These are phyloP conservation scores for Drosophila quadrilineata DNA, from an alignment of 1,140 invertebrate species.

Conservation along the genomic window DNA sequence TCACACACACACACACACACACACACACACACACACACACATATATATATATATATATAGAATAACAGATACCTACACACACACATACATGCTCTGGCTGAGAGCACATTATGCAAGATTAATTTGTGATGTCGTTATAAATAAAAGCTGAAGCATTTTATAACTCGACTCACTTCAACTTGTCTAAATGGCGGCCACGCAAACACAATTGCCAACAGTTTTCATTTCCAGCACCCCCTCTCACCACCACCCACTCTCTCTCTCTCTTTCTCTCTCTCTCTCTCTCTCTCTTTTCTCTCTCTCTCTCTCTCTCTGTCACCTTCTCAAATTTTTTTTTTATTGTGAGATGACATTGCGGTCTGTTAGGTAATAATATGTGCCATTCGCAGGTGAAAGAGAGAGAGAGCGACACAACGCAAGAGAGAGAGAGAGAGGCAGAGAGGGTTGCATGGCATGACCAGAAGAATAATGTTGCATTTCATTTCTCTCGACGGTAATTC, in stretches of 20 bases:
- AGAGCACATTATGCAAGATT: conserved; percentile 76
- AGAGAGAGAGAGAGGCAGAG: too few relatives aligned
- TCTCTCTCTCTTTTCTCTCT: too few relatives aligned
- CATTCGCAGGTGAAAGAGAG: too few relatives aligned
- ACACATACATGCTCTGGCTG: too few relatives aligned
- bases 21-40: too few relatives aligned
- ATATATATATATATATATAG: too few relatives aligned
- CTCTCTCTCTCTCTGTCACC: too few relatives aligned
- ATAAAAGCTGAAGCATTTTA: conserved; percentile 74
- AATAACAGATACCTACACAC: too few relatives aligned
- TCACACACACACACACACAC: too few relatives aligned
- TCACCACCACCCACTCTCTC: not conserved
- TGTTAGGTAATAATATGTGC: conserved; percentile 61
- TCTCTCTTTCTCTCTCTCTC: not conserved
- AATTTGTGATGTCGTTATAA: conserved; percentile 78
- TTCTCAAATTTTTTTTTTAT: not conserved
- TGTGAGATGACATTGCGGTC: conserved; percentile 30
- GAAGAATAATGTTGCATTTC: conserved; percentile 77
- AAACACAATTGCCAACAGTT: conserved; percentile 16
- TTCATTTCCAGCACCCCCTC: not conserved
- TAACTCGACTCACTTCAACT: conserved; percentile 45
- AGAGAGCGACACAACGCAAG: too few relatives aligned
- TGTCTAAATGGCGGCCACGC: conserved; percentile 29
- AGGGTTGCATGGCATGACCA: conserved; percentile 22
- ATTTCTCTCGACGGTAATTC: conserved; percentile 75